Percentiles rank a stretch among this genome's conserved stretches.
Evolutionary conservation across 2,113 vertebrate species (phyloP).

Genomic region (Dicrurus megarhynchus): DNA sequence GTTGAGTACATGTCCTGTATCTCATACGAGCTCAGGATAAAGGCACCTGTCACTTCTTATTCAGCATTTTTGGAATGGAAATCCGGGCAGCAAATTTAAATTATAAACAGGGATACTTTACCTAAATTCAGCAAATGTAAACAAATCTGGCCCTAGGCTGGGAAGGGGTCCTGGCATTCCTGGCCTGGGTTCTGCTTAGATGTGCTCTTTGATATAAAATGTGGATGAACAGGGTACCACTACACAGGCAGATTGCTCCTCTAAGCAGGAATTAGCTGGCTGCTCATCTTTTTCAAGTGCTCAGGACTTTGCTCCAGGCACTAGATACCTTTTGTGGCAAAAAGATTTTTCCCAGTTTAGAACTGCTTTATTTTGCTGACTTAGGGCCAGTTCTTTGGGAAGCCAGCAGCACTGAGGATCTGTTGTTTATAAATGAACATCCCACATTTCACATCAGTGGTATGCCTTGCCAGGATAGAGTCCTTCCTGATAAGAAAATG

Average conservation of each 20-base stretch:
- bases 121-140: neutral
- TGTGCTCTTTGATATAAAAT: neutral
- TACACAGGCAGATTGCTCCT: neutral
- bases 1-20: neutral
- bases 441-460: neutral
- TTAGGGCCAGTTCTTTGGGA: neutral
- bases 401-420: neutral
- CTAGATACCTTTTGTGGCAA: neutral
- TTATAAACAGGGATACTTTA: neutral
- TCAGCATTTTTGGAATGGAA: neutral
- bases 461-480: neutral
- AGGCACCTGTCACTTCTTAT: neutral
- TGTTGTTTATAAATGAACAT: neutral
- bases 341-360: neutral
- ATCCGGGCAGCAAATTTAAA: neutral
- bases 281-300: neutral
- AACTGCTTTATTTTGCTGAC: neutral
- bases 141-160: neutral
- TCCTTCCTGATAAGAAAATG: neutral
- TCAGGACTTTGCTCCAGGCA: neutral
- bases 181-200: neutral
- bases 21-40: neutral
- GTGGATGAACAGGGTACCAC: neutral
- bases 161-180: neutral
- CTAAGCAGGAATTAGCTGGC: neutral